A percentile compares a stretch with the other conserved stretches of the same genome.
Conservation (phyloP, 2,888 invertebrate genomes). For the Pachymerium ferrugineum region DNA sequence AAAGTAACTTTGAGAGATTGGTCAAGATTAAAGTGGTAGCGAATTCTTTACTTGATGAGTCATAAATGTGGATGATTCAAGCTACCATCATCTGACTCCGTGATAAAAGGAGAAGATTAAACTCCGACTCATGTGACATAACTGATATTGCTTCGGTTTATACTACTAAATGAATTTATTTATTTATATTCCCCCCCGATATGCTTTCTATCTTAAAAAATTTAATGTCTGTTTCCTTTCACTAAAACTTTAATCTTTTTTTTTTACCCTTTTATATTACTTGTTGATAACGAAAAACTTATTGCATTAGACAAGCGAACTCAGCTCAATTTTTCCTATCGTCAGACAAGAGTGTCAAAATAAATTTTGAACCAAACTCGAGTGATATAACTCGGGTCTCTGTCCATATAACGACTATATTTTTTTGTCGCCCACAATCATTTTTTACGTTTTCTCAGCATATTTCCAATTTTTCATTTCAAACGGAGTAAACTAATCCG, state of each 20-base stretch:
- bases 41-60: conserved; percentile 18
- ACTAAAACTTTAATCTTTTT: neutral
- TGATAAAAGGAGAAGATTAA: conserved; percentile 18
- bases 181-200: neutral
- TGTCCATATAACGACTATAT: too few relatives aligned
- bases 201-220: neutral
- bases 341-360: neutral
- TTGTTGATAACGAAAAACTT: neutral
- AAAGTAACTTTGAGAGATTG: conserved; percentile 21
- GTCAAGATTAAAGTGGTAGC: conserved; percentile 18
- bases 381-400: neutral
- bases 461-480: neutral
- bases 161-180: neutral
- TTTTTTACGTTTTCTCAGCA: too few relatives aligned
- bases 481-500: neutral
- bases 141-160: neutral
- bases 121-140: neutral
- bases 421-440: neutral
- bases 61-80: conserved; percentile 21
- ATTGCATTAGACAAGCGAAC: neutral
- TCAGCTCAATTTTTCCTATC: neutral
- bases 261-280: neutral
- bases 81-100: conserved; percentile 17
- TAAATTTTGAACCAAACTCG: neutral
- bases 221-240: neutral